Evolutionary conservation across 2,113 vertebrate genomes (phyloP).

Genomic region (Dendropsophus ebraccatus): DNA sequence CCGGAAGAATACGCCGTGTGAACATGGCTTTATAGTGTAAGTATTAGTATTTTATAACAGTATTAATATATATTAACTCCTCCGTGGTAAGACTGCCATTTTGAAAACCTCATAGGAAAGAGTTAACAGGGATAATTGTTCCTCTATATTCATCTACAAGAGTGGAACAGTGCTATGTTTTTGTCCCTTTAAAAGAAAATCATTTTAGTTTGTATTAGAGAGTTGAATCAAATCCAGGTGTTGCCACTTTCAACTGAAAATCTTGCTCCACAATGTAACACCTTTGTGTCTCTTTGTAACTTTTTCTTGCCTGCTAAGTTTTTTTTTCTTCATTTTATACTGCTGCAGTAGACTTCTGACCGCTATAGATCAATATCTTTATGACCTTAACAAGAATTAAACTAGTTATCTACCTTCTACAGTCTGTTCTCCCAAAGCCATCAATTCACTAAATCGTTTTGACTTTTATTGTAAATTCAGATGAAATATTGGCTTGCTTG

Average conservation of each 20-base stretch:
- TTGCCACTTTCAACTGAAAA: background rate
- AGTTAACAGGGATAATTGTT: background rate
- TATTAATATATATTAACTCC: too few species aligned
- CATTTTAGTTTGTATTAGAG: background rate
- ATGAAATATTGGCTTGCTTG: conserved; percentile 57
- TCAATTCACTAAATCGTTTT: conserved; percentile 57
- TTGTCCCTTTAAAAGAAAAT: background rate
- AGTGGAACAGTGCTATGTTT: background rate
- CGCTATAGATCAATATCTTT: conserved; percentile 57
- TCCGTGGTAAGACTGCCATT: background rate
- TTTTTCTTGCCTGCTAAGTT: conserved; percentile 46
- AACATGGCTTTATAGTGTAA: too few species aligned
- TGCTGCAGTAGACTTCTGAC: conserved; percentile 44
- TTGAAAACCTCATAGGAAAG: background rate
- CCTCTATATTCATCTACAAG: background rate
- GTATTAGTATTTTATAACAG: too few species aligned
- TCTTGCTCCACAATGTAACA: background rate
- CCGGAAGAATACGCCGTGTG: too few species aligned
- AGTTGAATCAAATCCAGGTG: background rate
- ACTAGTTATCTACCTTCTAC: conserved; percentile 57
- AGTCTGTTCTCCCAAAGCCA: conserved; percentile 54
- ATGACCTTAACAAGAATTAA: conserved; percentile 59
- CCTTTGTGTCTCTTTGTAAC: conserved; percentile 30
- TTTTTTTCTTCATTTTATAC: conserved; percentile 35
- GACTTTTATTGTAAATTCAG: conserved; percentile 57